phyloP scores from a whole-genome alignment of 2,113 vertebrate genomes.

The Myanophis thanlyinensis region DNA sequence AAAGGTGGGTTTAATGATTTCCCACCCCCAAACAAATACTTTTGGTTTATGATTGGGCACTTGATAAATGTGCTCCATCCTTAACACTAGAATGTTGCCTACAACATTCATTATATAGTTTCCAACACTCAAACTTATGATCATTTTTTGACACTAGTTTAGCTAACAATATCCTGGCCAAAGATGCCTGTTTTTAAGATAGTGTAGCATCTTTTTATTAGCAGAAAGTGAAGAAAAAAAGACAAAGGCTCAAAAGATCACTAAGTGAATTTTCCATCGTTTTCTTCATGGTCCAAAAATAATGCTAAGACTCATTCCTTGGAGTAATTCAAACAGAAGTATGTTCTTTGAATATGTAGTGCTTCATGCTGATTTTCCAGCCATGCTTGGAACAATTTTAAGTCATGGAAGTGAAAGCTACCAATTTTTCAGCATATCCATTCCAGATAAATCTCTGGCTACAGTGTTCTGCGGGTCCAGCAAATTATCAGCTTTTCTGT shows the following conservation, averaged over 20 bases:
- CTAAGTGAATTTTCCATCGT: neutral
- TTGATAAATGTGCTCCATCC: neutral
- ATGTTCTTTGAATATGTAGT: neutral
- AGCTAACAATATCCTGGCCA: neutral
- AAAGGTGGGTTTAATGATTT: neutral
- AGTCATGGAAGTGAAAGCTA: neutral
- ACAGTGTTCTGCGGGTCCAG: neutral
- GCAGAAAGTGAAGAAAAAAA: too few species aligned
- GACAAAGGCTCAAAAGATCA: neutral
- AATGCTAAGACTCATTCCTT: neutral
- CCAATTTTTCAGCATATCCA: neutral
- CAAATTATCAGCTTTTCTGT: neutral
- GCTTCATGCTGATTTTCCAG: neutral
- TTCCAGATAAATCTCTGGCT: neutral
- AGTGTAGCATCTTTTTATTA: neutral
- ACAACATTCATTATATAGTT: neutral
- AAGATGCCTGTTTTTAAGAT: neutral
- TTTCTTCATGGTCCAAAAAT: neutral
- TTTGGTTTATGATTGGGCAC: too few species aligned
- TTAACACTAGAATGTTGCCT: neutral
- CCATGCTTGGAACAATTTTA: neutral
- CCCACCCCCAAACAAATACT: neutral
- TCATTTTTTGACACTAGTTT: neutral
- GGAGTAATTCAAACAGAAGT: neutral
- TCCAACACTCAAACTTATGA: neutral